Evolutionary conservation across 2,113 vertebrate species (phyloP), one percentile per base, ranked within the genome.

Genomic region (Mugil cephalus): DNA sequence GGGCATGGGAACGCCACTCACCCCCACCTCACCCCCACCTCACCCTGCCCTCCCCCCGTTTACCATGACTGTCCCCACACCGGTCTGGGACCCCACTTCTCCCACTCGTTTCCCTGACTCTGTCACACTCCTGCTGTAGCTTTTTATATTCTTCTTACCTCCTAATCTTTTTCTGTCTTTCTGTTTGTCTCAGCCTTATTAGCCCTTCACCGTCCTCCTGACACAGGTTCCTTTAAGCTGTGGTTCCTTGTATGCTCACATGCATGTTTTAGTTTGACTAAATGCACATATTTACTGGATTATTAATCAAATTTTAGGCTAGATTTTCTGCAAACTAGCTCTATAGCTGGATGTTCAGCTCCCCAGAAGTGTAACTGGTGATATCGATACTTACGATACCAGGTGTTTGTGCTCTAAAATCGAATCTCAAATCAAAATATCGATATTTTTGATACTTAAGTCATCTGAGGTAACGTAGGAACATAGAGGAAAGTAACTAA

Each of bases 1-100:
- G 91, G 90, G 89, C 93, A 94, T 94, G 93, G 90, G 93, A 94
- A 94, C 89, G 55, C 78, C n/a, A 45, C 77, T 87, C 59, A 15
- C 77, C 86, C 77, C 80, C 82, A 69, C 63, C 81, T 77, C 73
- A 36, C 42, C 13, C 15, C 40, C 68, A 19, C 48, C 50, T 52
- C 43, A 48, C 5, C 43, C 43, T 5, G 6, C 21, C 52, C 46
- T 66, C 43, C 24, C 24, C 24, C 24, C 24, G 3, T 30, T 30
- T 30, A 30, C 24, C 5, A 30, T 7, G 15, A 58, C 70, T 74
- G 47, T 77, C 67, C 70, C 62, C 60, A 47, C n/a, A 51, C 65
- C 7, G 51, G 78, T 35, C 52, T 80, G 61, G 73, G 46, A 79
- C 74, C 35, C 43, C 52, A 52, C 47, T 40, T 74, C 61, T 74